Evolutionary conservation across 2,113 vertebrate species (phyloP).

Genomic region (Lophochroa leadbeateri): DNA sequence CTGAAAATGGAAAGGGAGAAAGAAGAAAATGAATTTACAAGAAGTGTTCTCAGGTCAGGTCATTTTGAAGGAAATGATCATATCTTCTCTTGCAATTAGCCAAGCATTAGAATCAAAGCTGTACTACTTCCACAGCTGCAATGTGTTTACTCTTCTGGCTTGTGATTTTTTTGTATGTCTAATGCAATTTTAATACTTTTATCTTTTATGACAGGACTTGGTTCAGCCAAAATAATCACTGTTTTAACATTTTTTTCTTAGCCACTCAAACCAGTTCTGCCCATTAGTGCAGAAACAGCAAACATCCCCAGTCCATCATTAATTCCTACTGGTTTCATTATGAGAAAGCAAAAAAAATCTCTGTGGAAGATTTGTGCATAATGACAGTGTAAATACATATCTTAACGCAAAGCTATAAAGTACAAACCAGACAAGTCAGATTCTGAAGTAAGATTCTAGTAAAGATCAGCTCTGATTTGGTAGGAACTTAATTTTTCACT

Average conservation of each 20-base stretch:
- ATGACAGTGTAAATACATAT: constrained; percentile 64
- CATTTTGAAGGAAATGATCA: background rate
- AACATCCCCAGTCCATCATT: constrained; percentile 56
- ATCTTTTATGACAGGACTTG: constrained; percentile 57
- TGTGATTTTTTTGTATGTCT: background rate
- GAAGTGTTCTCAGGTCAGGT: background rate
- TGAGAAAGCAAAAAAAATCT: constrained; percentile 15
- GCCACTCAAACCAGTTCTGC: constrained; percentile 55
- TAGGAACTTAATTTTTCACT: background rate
- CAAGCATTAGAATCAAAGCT: constrained; percentile 30
- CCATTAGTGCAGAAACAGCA: constrained; percentile 68
- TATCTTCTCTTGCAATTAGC: constrained; percentile 1
- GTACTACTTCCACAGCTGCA: background rate
- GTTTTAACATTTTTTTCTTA: constrained; percentile 65
- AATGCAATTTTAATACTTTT: constrained; percentile 61
- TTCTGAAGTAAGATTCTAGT: constrained; percentile 7
- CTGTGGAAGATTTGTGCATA: constrained; percentile 60
- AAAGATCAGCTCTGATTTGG: constrained; percentile 4
- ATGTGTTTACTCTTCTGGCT: constrained; percentile 3
- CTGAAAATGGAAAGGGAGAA: background rate
- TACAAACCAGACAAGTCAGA: constrained; percentile 7
- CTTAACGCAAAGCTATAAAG: constrained; percentile 25
- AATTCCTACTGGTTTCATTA: constrained; percentile 75
- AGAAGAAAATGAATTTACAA: background rate
- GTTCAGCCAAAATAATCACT: constrained; percentile 68